Percentiles rank a stretch among this genome's conserved stretches.
Evolutionary conservation across 2,113 vertebrate genomes (phyloP).

Genomic region (Rattus norvegicus): DNA sequence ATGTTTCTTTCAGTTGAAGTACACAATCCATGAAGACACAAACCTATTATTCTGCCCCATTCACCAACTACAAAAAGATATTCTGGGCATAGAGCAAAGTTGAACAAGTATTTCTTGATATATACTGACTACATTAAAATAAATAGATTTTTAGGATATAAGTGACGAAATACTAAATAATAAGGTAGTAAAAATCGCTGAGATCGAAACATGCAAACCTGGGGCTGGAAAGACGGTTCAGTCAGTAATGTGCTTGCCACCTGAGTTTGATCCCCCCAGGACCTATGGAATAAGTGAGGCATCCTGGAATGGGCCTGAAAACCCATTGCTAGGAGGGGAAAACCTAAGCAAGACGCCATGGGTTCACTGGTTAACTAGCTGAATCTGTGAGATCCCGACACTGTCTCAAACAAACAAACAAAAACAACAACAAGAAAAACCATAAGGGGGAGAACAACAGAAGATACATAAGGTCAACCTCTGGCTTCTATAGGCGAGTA

Average conservation of each 20-base stretch:
- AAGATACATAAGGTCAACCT: background rate
- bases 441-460: background rate
- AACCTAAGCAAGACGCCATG: background rate
- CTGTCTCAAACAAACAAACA: background rate
- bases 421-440: background rate
- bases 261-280: background rate
- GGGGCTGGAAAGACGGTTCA: background rate
- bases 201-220: background rate
- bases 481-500: background rate
- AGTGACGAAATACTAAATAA: constrained; percentile 16
- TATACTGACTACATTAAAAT: background rate
- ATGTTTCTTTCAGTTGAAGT: background rate
- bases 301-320: background rate
- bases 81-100: background rate
- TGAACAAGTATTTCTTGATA: background rate
- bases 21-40: background rate
- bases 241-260: background rate
- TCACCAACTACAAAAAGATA: constrained; percentile 9
- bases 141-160: background rate
- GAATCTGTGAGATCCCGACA: background rate
- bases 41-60: background rate
- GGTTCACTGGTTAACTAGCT: background rate
- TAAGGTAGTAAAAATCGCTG: background rate
- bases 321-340: background rate
- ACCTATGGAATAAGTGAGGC: background rate